These are phyloP conservation scores for Muscina levida DNA, from an alignment of 2,888 invertebrate species.

Conservation along the genomic window DNA sequence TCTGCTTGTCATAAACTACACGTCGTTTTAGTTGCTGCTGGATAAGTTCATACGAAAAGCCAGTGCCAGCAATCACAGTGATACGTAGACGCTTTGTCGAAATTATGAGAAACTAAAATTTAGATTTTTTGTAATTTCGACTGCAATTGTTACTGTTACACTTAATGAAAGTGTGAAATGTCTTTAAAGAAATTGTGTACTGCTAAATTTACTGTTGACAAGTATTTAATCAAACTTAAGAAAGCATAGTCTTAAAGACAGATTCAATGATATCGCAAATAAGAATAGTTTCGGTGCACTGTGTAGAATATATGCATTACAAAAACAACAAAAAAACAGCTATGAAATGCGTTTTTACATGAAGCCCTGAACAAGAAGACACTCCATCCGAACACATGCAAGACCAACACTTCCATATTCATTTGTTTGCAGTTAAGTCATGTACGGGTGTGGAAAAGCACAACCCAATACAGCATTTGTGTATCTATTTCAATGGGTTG, in stretches of 20 bases:
- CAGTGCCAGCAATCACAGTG: neutral
- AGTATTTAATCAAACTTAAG: too few relatives aligned
- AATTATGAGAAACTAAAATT: too few relatives aligned
- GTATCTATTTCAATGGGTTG: neutral
- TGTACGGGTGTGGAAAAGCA: neutral
- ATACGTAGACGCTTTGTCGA: neutral
- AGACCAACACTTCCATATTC: slow-evolving; percentile 33
- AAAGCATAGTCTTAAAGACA: too few relatives aligned
- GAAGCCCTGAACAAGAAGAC: slow-evolving; percentile 10
- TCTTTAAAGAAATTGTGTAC: too few relatives aligned
- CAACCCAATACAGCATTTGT: slow-evolving; percentile 23
- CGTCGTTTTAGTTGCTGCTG: slow-evolving; percentile 4
- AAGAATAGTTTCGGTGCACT: too few relatives aligned
- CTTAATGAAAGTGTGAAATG: too few relatives aligned
- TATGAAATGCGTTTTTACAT: slow-evolving; percentile 12
- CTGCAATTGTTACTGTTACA: too few relatives aligned
- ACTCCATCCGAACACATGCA: slow-evolving; percentile 28
- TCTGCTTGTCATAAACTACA: slow-evolving; percentile 10
- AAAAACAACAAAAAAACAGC: neutral
- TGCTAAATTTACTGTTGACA: too few relatives aligned
- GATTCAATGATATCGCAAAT: too few relatives aligned
- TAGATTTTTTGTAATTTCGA: too few relatives aligned
- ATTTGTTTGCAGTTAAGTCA: slow-evolving; percentile 1
- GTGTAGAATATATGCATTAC: neutral
- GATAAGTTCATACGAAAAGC: neutral